Evolutionary conservation across 2,888 invertebrate species (phyloP), one percentile per base, ranked within the genome.

Genomic region (Eupithecia dodoneata): DNA sequence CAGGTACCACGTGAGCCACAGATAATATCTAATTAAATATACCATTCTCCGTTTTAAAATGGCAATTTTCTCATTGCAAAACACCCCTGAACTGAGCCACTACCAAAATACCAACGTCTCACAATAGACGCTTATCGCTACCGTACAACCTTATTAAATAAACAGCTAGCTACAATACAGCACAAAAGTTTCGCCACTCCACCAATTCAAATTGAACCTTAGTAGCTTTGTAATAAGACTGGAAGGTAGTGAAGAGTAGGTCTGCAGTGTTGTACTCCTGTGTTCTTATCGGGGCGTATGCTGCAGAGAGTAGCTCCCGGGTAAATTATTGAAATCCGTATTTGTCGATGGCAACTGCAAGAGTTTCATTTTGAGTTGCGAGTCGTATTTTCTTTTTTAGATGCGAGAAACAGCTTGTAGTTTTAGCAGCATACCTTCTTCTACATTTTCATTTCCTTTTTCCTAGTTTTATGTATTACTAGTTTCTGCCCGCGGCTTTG

Each of bases 121-220:
- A 92, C 91, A 92, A 93, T 92, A 88, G 78, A 79, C 87, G 89
- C 90, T 92, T 93, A 93, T 93, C 92, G 87, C 88, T 80, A 85
- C 88, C 85, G 88, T 87, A 87, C 93, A 90, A 91, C 89, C 90
- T 91, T 93, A 93, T 93, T 93, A 92, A 92, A 93, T 93, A 94
- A 93, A 93, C 92, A 93, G 87, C 83, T 84, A 85, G 81, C 83
- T 85, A 85, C 80, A 81, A 30, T n/a, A 30, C 45, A 44, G n/a
- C 30, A 30, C 78, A 55, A 78, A 83, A 80, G 78, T 76, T 74
- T 15, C 41, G 7, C 52, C 9, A 4, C 30, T 18, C 45, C 75
- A 49, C 59, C n/a, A 10, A 18, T 42, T 55, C 18, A 72, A 78
- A 63, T 69, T 74, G 59, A 75, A 52, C 79, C 78, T 77, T 79